Evolutionary conservation across 2,888 invertebrate species (phyloP), one percentile per base, ranked within the genome.

Genomic region (Noctua pronuba): DNA sequence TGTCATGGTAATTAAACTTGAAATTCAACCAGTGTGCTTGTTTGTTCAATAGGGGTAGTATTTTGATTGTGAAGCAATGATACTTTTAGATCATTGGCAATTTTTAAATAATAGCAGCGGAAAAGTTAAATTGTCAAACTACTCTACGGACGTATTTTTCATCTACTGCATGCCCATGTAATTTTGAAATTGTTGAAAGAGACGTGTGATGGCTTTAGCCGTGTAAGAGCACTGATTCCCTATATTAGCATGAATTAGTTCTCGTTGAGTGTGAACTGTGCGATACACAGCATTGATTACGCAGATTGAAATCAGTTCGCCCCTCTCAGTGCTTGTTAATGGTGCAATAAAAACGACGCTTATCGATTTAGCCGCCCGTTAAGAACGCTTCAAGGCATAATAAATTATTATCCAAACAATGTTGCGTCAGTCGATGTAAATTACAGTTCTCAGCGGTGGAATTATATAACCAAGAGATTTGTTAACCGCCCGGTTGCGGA

Each of bases 301-400:
- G 92, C 92, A 95, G 95, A 96, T 96, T 95, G 93, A 94, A 94
- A 96, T 95, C 95, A 93, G 91, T 92, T 92, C 92, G 92, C 94
- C 94, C 94, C 95, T 94, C 94, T 93, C 92, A 92, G 89, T 88
- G 94, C 92, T 92, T 93, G 94, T 95, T 96, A 96, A 96, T 96
- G 95, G 94, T 95, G 96, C 94, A 94, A 96, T 96, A 96, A 96
- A 95, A 95, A 95, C 93, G 94, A 93, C 94, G 93, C 95, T 95
- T 95, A 96, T 96, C 95, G 95, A 95, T 94, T 95, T 94, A 95
- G 93, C 93, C 93, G 92, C 92, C 94, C 93, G 94, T 94, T 94
- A 94, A 95, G 94, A 94, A 93, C 93, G 93, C 94, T 95, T 90
- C 90, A 93, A 95, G 95, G 93, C 93, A 94, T 94, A 93, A 94